Percentiles rank a stretch among this genome's conserved stretches.
These are phyloP conservation scores for Ahaetulla prasina DNA, from an alignment of 2,113 vertebrate species.

Conservation along the genomic window DNA sequence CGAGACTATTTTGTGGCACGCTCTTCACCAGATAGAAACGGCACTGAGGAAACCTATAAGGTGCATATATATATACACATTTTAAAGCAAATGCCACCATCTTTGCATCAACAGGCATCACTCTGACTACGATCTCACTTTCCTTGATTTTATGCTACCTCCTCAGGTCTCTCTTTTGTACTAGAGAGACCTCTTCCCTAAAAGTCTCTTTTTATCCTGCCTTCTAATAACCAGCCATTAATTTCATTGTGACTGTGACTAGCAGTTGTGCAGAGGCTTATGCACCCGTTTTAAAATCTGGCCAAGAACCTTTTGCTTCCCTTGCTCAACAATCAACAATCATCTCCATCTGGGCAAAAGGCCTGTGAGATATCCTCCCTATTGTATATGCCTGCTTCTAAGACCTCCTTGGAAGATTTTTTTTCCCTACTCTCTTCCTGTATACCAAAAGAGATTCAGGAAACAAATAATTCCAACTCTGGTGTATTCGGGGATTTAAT, in stretches of 20 bases:
- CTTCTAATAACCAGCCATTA: neutral
- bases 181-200: neutral
- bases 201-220: neutral
- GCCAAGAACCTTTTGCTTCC: neutral
- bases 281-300: neutral
- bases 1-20: neutral
- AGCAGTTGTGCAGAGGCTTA: accelerated
- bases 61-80: neutral
- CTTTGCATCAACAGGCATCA: neutral
- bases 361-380: conserved; percentile 19
- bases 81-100: neutral
- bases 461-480: neutral
- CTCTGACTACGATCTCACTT: neutral
- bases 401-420: neutral
- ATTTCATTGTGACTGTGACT: conserved; percentile 2
- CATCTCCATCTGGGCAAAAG: neutral
- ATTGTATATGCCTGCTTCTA: neutral
- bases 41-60: neutral
- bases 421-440: neutral
- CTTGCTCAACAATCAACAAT: conserved; percentile 5
- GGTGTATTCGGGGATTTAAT: neutral
- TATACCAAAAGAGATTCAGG: neutral
- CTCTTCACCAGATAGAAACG: neutral
- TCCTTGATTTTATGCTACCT: neutral
- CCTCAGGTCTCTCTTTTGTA: neutral